These are phyloP conservation scores for Betta splendens DNA, from an alignment of 2,797 vertebrate genomes.

Conservation along the genomic window DNA sequence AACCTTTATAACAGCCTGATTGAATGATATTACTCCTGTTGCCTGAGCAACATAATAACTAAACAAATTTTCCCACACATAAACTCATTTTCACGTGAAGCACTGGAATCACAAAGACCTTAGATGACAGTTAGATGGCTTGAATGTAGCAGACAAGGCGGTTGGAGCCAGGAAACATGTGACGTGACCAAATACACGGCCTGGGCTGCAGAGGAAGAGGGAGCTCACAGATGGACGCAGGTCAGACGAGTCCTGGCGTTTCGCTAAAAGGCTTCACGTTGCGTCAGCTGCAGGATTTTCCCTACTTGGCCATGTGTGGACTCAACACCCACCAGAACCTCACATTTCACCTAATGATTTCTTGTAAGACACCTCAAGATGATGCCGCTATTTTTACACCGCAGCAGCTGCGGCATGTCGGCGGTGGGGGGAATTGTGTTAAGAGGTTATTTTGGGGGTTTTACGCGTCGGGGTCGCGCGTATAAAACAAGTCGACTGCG, in stretches of 20 bases:
- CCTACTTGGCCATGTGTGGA: constrained; percentile 23
- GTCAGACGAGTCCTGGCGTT: constrained; percentile 43
- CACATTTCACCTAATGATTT: constrained; percentile 67
- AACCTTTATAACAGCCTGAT: no score
- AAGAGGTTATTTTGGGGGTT: constrained; percentile 78
- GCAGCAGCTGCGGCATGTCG: constrained; percentile 78
- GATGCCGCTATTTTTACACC: constrained; percentile 73
- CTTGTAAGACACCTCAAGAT: constrained; percentile 67
- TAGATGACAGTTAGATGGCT: neutral
- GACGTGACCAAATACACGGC: no score
- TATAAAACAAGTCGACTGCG: constrained; percentile 39
- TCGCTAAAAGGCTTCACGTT: constrained; percentile 28
- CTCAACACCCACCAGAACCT: constrained; percentile 63
- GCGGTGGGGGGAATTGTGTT: constrained; percentile 62
- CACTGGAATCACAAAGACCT: no score
- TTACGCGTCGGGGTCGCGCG: constrained; percentile 36
- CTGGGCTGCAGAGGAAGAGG: no score
- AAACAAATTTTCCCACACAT: no score
- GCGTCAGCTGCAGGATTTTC: constrained; percentile 23
- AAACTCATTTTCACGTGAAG: no score
- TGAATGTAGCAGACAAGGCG: no score
- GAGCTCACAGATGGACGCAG: constrained; percentile 4
- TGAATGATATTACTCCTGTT: no score
- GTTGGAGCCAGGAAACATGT: neutral
- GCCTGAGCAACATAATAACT: no score